These are phyloP conservation scores for Oplegnathus fasciatus DNA, from an alignment of 2,113 vertebrate species.

Conservation along the genomic window DNA sequence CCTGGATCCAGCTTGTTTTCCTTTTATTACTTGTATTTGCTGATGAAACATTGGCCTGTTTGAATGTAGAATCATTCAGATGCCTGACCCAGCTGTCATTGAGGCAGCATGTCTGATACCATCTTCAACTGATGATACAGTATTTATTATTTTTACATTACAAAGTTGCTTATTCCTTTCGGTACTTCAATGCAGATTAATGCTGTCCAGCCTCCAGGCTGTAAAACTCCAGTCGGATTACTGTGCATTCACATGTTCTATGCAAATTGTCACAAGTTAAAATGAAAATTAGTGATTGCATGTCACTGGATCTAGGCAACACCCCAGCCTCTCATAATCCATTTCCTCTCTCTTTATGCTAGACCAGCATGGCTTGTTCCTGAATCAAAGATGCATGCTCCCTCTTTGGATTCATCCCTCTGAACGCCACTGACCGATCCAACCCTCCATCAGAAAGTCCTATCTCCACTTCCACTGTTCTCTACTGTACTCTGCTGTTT, in stretches of 20 bases:
- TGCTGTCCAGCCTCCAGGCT: neutral
- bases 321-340: conserved; percentile 47
- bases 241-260: neutral
- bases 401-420: conserved; percentile 67
- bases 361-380: conserved; percentile 79
- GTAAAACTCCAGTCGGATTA: neutral
- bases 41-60: conserved; percentile 6
- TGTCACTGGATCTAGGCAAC: conserved; percentile 14
- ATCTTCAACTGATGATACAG: neutral
- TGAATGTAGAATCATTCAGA: conserved; percentile 18
- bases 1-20: conserved; percentile 17
- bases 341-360: conserved; percentile 70
- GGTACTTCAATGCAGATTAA: neutral
- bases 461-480: conserved; percentile 39
- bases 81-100: neutral
- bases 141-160: neutral
- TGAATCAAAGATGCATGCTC: conserved; percentile 78
- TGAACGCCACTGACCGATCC: conserved; percentile 59
- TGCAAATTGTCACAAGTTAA: conserved; percentile 29
- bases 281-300: conserved; percentile 14
- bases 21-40: conserved; percentile 16
- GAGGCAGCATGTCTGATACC: neutral
- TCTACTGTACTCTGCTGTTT: conserved; percentile 27
- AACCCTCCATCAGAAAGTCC: conserved; percentile 57
- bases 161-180: neutral